Evolutionary conservation across 2,797 vertebrate genomes (phyloP), one percentile per base, ranked within the genome.

Genomic region (Pseudochirops cupreus): DNA sequence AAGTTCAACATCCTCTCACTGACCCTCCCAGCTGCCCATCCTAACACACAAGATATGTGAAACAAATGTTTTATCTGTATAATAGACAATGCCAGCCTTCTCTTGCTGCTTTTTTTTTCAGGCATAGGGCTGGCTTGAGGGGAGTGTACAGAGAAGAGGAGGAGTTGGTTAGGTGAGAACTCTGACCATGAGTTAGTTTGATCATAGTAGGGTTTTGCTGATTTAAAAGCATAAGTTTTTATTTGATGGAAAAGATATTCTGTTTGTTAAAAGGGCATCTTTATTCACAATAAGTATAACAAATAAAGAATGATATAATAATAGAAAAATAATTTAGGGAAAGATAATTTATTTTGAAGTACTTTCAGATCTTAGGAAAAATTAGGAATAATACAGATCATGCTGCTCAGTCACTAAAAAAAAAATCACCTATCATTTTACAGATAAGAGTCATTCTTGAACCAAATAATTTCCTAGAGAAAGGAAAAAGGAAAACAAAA

Each of bases 391-490:
- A 13, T 9, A 0, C 94, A 21, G 67, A 59, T 54, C 93, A 14
- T 39, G 56, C 52, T 94, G 94, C 96, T 50, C 56, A 62, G 95
- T 91, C 74, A 14, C 46, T 74, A 11, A 93, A 95, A 92, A 92
- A 95, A 58, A n/a, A 95, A 93, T 74, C 62, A 95, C 55, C 53
- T 46, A 87, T 26, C 92, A 62, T 7, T 96, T 96, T 93, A 62
- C 96, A 95, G 55, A 82, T 50, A 39, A 90, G 50, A 90, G 3
- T 26, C 52, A 82, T 67, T 94, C 50, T 94, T 95, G 24, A 56
- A 3, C n/a, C 91, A 92, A 53, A 90, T 89, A 92, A 90, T 46
- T 95, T 9, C 21, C 28, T 91, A 31, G 24, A 55, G 29, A 55
- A 54, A 55, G n/a, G 58, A 26, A 89, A 93, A 53, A 94, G 56